A percentile compares a stretch with the other conserved stretches of the same genome.
phyloP scores from a whole-genome alignment of 2,797 vertebrate genomes.

The Prionace glauca region DNA sequence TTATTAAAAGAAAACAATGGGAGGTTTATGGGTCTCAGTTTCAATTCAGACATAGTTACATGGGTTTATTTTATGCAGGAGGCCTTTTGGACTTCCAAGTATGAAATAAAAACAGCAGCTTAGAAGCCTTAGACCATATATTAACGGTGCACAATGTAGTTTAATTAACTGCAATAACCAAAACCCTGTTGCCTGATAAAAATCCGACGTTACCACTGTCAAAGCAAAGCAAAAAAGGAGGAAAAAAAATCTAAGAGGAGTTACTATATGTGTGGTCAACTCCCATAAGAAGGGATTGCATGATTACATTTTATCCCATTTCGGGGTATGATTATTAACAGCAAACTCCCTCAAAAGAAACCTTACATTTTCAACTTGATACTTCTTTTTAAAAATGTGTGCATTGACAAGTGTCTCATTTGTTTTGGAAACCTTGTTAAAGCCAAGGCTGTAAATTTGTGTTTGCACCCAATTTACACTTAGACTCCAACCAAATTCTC shows the following conservation, averaged over 20 bases:
- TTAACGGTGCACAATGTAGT: neutral
- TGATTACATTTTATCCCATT: conserved; percentile 1
- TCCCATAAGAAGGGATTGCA: neutral
- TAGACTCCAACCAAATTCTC: neutral
- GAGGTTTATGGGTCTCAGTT: neutral
- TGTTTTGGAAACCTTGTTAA: neutral
- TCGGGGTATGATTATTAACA: neutral
- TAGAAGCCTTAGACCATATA: neutral
- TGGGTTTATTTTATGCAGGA: neutral
- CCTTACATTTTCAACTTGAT: neutral
- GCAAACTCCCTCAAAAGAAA: neutral
- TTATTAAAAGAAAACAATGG: neutral
- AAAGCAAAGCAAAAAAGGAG: neutral
- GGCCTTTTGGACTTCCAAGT: neutral
- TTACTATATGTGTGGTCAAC: neutral
- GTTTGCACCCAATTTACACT: neutral
- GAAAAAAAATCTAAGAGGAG: neutral
- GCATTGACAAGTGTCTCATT: neutral
- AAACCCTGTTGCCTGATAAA: neutral
- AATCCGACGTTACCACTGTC: neutral
- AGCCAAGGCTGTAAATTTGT: neutral
- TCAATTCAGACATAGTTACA: neutral
- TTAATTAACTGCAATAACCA: neutral
- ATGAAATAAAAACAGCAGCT: neutral
- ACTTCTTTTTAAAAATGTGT: neutral